These are phyloP conservation scores for Caranx ignobilis DNA, from an alignment of 2,113 vertebrate genomes.

Conservation along the genomic window DNA sequence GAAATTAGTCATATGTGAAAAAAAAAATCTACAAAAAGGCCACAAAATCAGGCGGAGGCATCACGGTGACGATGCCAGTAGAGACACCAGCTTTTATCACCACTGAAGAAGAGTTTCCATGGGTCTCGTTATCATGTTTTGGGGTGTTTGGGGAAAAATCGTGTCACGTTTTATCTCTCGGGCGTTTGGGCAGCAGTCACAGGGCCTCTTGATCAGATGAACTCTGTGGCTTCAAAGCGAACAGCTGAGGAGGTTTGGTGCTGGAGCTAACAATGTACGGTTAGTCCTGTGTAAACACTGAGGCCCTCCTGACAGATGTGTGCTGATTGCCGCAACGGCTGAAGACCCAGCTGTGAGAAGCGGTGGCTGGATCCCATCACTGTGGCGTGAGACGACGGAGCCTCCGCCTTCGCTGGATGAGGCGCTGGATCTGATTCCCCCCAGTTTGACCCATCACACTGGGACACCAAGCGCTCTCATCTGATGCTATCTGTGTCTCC, in stretches of 20 bases:
- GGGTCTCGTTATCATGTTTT: slow-evolving; percentile 60
- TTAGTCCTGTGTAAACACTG: slow-evolving; percentile 71
- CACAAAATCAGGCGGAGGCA: not conserved
- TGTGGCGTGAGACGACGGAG: slow-evolving; percentile 49
- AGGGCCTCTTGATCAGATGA: slow-evolving; percentile 56
- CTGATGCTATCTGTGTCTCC: slow-evolving; percentile 45
- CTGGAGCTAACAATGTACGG: slow-evolving; percentile 35
- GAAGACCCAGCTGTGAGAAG: slow-evolving; percentile 48
- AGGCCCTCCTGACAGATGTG: slow-evolving; percentile 71
- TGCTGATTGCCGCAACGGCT: slow-evolving; percentile 48
- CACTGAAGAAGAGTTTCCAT: slow-evolving; percentile 51
- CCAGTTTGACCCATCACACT: not conserved
- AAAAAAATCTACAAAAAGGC: not conserved
- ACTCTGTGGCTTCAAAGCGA: slow-evolving; percentile 62
- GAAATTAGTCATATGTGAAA: slow-evolving; percentile 2
- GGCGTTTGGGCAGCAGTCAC: slow-evolving; percentile 40
- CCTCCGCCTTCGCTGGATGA: not conserved
- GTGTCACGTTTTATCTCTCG: slow-evolving; percentile 58
- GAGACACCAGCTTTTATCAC: slow-evolving; percentile 45
- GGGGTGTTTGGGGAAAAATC: slow-evolving; percentile 57
- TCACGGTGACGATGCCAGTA: slow-evolving; percentile 5
- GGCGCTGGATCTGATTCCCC: slow-evolving; percentile 29
- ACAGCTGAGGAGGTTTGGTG: slow-evolving; percentile 33
- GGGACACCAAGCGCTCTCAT: slow-evolving; percentile 38
- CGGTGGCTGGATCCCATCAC: slow-evolving; percentile 60